phyloP scores from a whole-genome alignment of 2,888 invertebrate species.

The Spodoptera picta region DNA sequence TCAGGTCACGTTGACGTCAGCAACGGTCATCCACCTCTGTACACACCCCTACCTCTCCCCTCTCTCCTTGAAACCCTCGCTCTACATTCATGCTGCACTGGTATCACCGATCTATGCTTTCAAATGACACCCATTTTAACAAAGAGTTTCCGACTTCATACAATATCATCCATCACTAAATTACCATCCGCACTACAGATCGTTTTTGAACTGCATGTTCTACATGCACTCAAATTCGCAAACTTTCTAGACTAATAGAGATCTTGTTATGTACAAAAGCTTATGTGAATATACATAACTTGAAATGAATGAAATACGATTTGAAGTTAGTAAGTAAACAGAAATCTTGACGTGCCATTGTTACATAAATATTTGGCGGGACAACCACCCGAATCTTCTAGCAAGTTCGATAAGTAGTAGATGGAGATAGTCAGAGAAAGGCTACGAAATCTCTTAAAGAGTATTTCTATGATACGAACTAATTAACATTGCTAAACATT shows the following conservation, averaged over 20 bases:
- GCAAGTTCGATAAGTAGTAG: slow-evolving; percentile 10
- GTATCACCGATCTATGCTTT: slow-evolving; percentile 55
- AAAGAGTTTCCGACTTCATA: slow-evolving; percentile 7
- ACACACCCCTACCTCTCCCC: slow-evolving; percentile 58
- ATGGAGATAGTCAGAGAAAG: slow-evolving; percentile 6
- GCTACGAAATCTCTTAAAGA: slow-evolving; percentile 21
- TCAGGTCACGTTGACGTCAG: slow-evolving; percentile 89
- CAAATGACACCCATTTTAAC: slow-evolving; percentile 36
- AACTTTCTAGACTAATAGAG: slow-evolving; percentile 18
- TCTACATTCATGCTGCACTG: slow-evolving; percentile 70
- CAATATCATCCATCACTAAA: too few relatives aligned
- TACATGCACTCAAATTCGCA: slow-evolving; percentile 2
- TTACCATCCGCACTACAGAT: too few relatives aligned
- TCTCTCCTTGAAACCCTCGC: slow-evolving; percentile 64
- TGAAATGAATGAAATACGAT: slow-evolving; percentile 22
- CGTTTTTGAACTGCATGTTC: slow-evolving; percentile 4
- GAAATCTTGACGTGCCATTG: slow-evolving; percentile 16
- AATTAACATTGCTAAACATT: slow-evolving; percentile 34
- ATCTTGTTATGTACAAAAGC: slow-evolving; percentile 7
- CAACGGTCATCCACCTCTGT: slow-evolving; percentile 74
- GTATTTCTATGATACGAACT: slow-evolving; percentile 2
- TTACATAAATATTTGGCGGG: slow-evolving; percentile 19
- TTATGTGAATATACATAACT: slow-evolving; percentile 1
- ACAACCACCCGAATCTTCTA: slow-evolving; percentile 15
- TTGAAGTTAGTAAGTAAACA: slow-evolving; percentile 11